Evolutionary conservation across 2,797 vertebrate species (phyloP).

Genomic region (Neomorphus geoffroyi): DNA sequence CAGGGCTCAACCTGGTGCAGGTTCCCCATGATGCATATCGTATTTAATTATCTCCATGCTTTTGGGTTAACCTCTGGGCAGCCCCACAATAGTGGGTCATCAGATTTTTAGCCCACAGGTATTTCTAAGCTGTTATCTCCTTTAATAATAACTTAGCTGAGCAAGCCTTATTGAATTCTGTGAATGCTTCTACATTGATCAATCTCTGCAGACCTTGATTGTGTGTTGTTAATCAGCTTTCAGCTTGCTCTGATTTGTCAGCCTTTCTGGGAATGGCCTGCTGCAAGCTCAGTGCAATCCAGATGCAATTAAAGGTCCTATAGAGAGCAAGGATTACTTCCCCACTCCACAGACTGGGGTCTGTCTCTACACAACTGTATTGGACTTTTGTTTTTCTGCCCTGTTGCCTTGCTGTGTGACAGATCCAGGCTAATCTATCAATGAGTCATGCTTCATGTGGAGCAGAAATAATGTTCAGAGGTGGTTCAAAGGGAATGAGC

Average conservation of each 20-base stretch:
- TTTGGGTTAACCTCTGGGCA: neutral
- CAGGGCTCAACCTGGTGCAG: neutral
- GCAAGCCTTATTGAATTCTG: neutral
- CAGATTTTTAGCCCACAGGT: neutral
- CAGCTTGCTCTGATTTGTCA: neutral
- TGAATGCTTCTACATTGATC: neutral
- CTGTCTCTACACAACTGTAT: neutral
- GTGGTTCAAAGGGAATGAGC: neutral
- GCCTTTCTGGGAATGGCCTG: neutral
- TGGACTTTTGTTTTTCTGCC: neutral
- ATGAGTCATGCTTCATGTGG: neutral
- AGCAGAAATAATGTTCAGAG: neutral
- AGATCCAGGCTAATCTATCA: neutral
- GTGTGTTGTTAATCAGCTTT: neutral
- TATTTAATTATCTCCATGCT: neutral
- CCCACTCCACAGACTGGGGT: fast-evolving
- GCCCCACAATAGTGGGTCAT: neutral
- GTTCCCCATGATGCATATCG: fast-evolving
- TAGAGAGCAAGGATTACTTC: neutral
- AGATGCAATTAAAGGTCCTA: neutral
- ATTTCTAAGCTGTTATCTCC: neutral
- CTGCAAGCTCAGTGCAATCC: neutral
- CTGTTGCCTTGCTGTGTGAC: neutral
- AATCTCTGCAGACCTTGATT: neutral
- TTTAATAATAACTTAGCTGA: neutral